These are phyloP conservation scores for Asbolus verrucosus DNA, from an alignment of 1,140 invertebrate species.

Conservation along the genomic window DNA sequence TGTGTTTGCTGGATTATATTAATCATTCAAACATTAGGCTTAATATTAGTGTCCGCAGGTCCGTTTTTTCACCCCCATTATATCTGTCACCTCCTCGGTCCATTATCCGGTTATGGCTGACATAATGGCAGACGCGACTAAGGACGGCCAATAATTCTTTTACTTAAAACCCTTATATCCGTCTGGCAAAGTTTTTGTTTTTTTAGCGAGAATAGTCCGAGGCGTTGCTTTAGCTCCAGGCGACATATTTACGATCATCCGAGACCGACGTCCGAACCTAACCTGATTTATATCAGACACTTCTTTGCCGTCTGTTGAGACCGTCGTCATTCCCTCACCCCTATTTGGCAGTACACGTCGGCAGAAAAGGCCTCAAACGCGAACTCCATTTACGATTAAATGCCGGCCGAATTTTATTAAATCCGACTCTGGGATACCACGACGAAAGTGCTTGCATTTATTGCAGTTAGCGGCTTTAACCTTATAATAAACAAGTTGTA, in stretches of 20 bases:
- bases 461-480: slow-evolving; percentile 15
- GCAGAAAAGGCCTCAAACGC: slow-evolving; percentile 41
- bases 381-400: slow-evolving; percentile 41
- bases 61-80: too few relatives aligned
- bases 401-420: too few relatives aligned
- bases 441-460: slow-evolving; percentile 17
- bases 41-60: too few relatives aligned
- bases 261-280: slow-evolving; percentile 51
- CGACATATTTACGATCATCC: slow-evolving; percentile 57
- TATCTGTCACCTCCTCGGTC: too few relatives aligned
- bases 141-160: slow-evolving; percentile 49
- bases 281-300: slow-evolving; percentile 56
- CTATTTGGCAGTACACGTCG: slow-evolving; percentile 52
- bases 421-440: background rate
- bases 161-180: slow-evolving; percentile 53
- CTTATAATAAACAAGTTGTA: slow-evolving; percentile 10
- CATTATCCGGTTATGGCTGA: background rate
- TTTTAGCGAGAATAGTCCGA: slow-evolving; percentile 45
- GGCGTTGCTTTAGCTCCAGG: slow-evolving; percentile 53
- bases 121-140: too few relatives aligned
- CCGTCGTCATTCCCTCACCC: slow-evolving; percentile 48
- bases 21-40: too few relatives aligned
- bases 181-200: slow-evolving; percentile 45
- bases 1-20: too few relatives aligned
- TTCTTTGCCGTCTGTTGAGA: slow-evolving; percentile 47